Base-by-base conservation (phyloP, 2,113 vertebrate genomes). In the Syngnathus scovelli region DNA sequence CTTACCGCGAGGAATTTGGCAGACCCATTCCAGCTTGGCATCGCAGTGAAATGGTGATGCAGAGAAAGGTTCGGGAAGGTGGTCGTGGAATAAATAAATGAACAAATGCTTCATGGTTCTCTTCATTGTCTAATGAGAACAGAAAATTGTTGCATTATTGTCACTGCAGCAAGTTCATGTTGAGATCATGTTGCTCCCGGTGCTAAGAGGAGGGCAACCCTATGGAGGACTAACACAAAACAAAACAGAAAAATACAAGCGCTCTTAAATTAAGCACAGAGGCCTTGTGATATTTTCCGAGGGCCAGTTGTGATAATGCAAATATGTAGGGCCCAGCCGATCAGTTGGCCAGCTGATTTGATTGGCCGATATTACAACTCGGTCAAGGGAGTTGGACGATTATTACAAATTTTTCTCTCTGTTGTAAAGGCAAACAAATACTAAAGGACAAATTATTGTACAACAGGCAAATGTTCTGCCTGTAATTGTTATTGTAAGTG, bases 1-100 rank as follows among this genome's bases (percentile, higher is more conserved):
- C 78, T 93, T 89, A 96, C 96, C 96, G 77, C 94, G 92, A 51
- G 94, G 90, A 73, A 98, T 93, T 84, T 99, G 96, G 82, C 96
- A 99, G 67, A 93, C 92, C 95, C 94, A 99, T 77, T 99, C 96
- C 21, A 98, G 91, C 67, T 77, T 88, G 59, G 89, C 90, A 15
- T 95, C 94, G 80, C 96, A 99, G 75, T 94, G 92, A 79, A 98
- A 97, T 23, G 93, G 94, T 4, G 81, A 92, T 75, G 94, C 86
- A 37, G 89, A 92, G 86, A 92, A 93, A 21, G 89, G 82, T 2
- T 56, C 54, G 18, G 27, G 46, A 1, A 63, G 63, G 6, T 74
- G 2, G 51, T 82, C 58, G 0, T 76, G 70, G 11, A 80, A 19
- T 75, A 85, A 65, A 46, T 66, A 68, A 54, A 72, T 18, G 60